These are phyloP conservation scores for Leiothrix lutea DNA, from an alignment of 2,113 vertebrate species.

Conservation along the genomic window DNA sequence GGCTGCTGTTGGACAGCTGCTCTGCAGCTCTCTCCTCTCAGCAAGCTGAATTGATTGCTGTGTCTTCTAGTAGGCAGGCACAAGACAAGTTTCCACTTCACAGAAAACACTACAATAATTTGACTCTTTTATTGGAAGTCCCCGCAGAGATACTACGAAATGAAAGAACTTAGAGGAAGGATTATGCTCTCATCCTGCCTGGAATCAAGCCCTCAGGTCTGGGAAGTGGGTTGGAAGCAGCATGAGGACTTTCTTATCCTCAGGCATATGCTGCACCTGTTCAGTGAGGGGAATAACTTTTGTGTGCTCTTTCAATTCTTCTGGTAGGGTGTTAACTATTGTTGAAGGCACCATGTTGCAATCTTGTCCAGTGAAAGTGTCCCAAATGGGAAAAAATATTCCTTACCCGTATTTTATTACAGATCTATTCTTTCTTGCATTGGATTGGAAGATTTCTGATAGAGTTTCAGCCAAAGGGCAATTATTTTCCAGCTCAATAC, in stretches of 20 bases:
- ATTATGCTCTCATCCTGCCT: background rate
- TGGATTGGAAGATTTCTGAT: background rate
- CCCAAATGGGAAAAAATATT: background rate
- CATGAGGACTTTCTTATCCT: background rate
- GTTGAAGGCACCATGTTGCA: background rate
- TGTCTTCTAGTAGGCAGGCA: background rate
- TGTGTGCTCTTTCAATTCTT: background rate
- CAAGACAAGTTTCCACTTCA: conserved; percentile 7
- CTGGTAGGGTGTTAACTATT: background rate
- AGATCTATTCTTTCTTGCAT: background rate
- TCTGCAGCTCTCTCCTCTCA: background rate
- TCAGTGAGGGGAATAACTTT: background rate
- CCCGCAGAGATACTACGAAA: background rate
- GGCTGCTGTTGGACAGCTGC: background rate
- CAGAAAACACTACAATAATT: background rate
- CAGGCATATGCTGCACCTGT: background rate
- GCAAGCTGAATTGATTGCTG: background rate
- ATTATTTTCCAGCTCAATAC: background rate
- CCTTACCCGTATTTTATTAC: background rate
- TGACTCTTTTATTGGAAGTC: conserved; percentile 11
- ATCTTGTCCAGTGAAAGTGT: background rate
- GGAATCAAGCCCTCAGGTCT: background rate
- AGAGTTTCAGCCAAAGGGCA: background rate
- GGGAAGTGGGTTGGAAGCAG: background rate
- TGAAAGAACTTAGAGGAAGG: background rate